A percentile compares a stretch with the other conserved stretches of the same genome.
Conservation (phyloP, 2,797 vertebrate genomes). For the Podarcis lilfordi region DNA sequence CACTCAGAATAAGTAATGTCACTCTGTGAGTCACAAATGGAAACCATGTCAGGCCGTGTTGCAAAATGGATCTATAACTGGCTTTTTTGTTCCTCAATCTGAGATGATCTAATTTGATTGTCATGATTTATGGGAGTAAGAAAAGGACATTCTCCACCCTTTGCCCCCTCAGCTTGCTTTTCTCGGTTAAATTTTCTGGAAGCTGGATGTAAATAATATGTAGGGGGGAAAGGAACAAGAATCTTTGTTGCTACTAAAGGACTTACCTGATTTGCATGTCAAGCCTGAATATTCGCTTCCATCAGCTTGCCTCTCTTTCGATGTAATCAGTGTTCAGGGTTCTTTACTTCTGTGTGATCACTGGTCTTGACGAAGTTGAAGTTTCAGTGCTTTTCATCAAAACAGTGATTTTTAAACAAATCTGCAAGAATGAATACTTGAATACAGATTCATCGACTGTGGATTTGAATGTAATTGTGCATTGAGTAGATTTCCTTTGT, state of each 20-base stretch:
- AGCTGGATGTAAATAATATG: conserved; percentile 51
- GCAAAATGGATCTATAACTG: conserved; percentile 78
- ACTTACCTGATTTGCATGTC: conserved; percentile 29
- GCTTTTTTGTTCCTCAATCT: conserved; percentile 78
- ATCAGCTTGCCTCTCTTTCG: background rate
- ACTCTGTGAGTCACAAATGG: conserved; percentile 76
- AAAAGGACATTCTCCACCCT: conserved; percentile 58
- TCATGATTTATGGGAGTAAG: conserved; percentile 72
- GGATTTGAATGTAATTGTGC: background rate
- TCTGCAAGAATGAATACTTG: background rate
- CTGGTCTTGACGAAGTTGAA: background rate
- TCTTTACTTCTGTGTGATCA: background rate
- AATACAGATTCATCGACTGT: background rate
- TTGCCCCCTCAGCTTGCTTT: conserved; percentile 38
- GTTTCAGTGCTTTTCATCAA: background rate
- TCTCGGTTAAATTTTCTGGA: conserved; percentile 35
- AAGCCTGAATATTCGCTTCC: conserved; percentile 36
- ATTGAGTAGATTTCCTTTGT: background rate
- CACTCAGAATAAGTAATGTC: conserved; percentile 76
- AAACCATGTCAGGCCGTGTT: conserved; percentile 66
- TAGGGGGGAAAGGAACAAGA: conserved; percentile 17
- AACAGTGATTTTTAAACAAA: background rate
- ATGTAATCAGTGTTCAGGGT: background rate
- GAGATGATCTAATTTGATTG: conserved; percentile 80
- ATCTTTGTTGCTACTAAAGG: conserved; percentile 1